These are phyloP conservation scores for Cryptus viduatorius DNA, from an alignment of 2,888 invertebrate genomes.

Conservation along the genomic window DNA sequence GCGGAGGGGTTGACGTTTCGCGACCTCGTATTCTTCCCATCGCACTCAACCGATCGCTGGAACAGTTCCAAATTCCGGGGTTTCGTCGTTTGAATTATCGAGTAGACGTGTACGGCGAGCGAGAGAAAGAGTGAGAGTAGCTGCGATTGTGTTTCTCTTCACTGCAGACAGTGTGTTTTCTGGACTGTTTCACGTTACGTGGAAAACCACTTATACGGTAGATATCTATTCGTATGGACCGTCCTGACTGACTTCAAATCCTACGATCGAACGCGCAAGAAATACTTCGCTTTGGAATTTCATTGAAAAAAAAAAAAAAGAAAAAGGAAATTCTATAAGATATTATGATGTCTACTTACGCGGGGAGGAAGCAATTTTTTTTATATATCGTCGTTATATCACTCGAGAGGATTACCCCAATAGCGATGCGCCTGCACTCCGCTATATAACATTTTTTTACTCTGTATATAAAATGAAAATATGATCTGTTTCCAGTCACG, in stretches of 20 bases:
- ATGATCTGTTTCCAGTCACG: neutral
- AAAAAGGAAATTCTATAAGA: neutral
- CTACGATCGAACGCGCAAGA: neutral
- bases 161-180: conserved; percentile 4
- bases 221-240: neutral
- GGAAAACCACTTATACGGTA: conserved; percentile 2
- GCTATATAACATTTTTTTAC: neutral
- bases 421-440: neutral
- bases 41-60: conserved; percentile 32
- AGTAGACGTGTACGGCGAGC: neutral
- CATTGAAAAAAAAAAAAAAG: neutral
- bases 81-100: conserved; percentile 44
- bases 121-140: conserved; percentile 5
- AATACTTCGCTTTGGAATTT: neutral
- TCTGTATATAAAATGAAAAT: neutral
- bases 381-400: neutral
- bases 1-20: conserved; percentile 31
- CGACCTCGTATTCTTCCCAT: conserved; percentile 29
- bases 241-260: neutral
- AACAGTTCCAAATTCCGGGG: conserved; percentile 39
- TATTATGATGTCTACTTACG: neutral
- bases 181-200: neutral
- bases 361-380: neutral
- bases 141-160: conserved; percentile 28
- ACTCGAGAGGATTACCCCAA: neutral